Percentiles rank a stretch among this genome's conserved stretches.
Conservation (phyloP, 2,888 invertebrate species). For the Limenitis camilla region DNA sequence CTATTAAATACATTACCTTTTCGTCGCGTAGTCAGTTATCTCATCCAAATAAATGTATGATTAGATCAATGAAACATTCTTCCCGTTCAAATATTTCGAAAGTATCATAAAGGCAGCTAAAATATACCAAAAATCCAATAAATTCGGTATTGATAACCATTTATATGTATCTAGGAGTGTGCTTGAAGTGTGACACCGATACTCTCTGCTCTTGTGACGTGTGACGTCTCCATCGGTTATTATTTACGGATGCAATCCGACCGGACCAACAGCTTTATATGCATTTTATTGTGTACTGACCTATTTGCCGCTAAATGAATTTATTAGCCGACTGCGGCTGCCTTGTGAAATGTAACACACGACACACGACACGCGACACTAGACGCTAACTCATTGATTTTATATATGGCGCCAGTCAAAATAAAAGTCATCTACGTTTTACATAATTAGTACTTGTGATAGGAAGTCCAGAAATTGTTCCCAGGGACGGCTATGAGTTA, state of each 20-base stretch:
- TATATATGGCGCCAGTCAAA: not conserved
- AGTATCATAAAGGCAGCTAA: constrained; percentile 1
- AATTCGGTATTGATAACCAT: constrained; percentile 28
- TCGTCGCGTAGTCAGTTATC: too few relatives aligned
- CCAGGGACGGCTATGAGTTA: too few relatives aligned
- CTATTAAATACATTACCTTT: too few relatives aligned
- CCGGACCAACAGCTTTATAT: constrained; percentile 22
- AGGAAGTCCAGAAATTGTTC: too few relatives aligned
- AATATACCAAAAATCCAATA: constrained; percentile 21
- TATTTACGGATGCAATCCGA: constrained; percentile 27
- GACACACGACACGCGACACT: constrained; percentile 6
- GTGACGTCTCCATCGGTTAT: constrained; percentile 20
- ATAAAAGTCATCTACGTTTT: too few relatives aligned
- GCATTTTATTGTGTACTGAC: constrained; percentile 21
- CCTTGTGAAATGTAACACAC: constrained; percentile 14
- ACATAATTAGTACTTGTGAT: too few relatives aligned
- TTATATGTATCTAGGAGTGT: constrained; percentile 33
- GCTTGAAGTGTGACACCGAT: constrained; percentile 27
- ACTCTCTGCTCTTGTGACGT: not conserved
- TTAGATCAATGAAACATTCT: too few relatives aligned
- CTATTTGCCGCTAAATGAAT: constrained; percentile 18
- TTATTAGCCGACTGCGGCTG: constrained; percentile 16
- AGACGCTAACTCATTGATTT: not conserved
- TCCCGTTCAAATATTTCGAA: not conserved
- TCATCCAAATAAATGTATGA: too few relatives aligned